These are phyloP conservation scores for Discoglossus pictus DNA, from an alignment of 2,797 vertebrate species.

Conservation along the genomic window DNA sequence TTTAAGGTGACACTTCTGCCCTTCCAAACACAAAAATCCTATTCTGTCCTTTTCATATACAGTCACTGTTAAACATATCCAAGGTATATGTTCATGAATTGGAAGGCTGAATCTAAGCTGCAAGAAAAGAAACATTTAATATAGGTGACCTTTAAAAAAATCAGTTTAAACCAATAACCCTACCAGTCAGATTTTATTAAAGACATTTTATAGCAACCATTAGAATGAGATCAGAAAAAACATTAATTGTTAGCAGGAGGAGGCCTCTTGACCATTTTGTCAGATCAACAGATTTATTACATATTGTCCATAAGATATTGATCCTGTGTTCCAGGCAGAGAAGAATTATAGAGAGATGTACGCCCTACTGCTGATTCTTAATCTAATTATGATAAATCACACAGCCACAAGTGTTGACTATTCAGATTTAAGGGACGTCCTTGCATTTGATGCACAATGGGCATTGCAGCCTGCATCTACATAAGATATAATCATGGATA, in stretches of 20 bases:
- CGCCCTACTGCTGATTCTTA: not conserved
- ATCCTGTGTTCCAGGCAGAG: slow-evolving; percentile 15
- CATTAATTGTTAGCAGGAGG: slow-evolving; percentile 1
- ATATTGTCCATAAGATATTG: slow-evolving; percentile 26
- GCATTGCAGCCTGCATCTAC: no score
- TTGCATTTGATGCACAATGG: no score
- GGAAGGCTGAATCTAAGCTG: no score
- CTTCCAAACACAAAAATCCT: no score
- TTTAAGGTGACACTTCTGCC: no score
- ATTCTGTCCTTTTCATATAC: no score
- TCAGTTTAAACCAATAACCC: slow-evolving; percentile 14
- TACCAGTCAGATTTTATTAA: slow-evolving; percentile 4
- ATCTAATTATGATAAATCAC: slow-evolving; percentile 24
- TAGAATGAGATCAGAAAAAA: not conserved
- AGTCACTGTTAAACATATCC: no score
- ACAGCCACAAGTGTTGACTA: no score
- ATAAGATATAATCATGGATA: no score
- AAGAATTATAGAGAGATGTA: slow-evolving; percentile 24
- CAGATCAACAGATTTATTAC: slow-evolving; percentile 32
- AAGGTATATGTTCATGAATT: no score
- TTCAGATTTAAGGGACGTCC: no score
- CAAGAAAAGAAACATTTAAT: no score
- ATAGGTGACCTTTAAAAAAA: slow-evolving; percentile 3
- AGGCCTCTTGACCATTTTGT: not conserved
- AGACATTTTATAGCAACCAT: not conserved